Conservation (phyloP, 2,797 vertebrate species). For the Cetoscarus ocellatus region DNA sequence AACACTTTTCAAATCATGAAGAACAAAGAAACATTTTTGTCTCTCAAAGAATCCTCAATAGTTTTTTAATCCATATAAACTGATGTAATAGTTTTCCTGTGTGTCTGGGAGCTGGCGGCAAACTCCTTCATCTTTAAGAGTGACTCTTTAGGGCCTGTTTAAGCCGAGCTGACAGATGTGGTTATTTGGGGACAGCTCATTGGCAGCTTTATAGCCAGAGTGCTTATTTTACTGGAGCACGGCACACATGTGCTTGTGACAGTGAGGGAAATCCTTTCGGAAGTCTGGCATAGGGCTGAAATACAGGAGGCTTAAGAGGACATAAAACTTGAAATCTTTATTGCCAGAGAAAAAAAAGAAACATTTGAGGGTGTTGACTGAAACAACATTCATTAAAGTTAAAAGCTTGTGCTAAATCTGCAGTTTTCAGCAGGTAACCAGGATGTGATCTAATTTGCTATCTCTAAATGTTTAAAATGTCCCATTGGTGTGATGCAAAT, state of each 20-base stretch:
- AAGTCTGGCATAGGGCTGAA: conserved; percentile 73
- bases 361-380: conserved; percentile 17
- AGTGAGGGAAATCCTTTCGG: conserved; percentile 79
- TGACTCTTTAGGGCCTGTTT: conserved; percentile 73
- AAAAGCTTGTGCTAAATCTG: conserved; percentile 30
- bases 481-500: no score
- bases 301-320: conserved; percentile 64
- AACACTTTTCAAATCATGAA: no score
- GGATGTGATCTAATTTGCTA: no score
- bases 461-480: no score
- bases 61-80: not conserved
- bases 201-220: conserved; percentile 79
- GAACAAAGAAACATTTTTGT: not conserved
- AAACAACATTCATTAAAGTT: not conserved
- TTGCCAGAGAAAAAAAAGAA: conserved; percentile 24
- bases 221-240: conserved; percentile 78
- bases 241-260: conserved; percentile 76
- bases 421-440: conserved; percentile 15
- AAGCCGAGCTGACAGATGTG: conserved; percentile 80
- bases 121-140: conserved; percentile 71
- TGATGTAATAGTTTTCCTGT: conserved; percentile 11
- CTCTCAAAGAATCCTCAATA: not conserved
- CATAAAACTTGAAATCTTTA: conserved; percentile 68
- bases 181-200: conserved; percentile 83
- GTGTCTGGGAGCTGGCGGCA: conserved; percentile 19